Conservation (phyloP, 2,888 invertebrate species). For the Allophyes oxyacanthae region DNA sequence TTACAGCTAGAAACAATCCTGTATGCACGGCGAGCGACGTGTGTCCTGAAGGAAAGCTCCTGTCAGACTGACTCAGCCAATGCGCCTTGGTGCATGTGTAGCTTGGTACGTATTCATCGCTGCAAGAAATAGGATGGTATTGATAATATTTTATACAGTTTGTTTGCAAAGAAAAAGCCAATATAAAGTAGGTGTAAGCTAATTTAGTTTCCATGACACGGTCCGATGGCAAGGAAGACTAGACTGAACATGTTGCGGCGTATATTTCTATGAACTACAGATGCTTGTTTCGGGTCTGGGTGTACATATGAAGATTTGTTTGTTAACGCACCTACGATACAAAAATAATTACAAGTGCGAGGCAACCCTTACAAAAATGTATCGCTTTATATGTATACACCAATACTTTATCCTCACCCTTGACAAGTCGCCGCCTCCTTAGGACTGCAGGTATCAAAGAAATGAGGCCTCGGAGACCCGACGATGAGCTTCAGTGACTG, state of each 20-base stretch:
- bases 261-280: too few species aligned
- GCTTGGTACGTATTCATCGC: constrained; percentile 86
- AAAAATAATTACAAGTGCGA: too few species aligned
- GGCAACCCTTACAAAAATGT: too few species aligned
- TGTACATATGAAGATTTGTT: too few species aligned
- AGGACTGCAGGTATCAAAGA: constrained; percentile 93
- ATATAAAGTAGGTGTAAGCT: too few species aligned
- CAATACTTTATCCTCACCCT: constrained; percentile 62
- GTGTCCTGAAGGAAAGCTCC: constrained; percentile 94
- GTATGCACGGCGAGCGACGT: constrained; percentile 92
- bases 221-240: too few species aligned
- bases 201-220: too few species aligned
- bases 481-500: constrained; percentile 90
- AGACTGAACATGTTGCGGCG: too few species aligned
- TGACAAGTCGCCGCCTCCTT: constrained; percentile 90
- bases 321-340: too few species aligned
- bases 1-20: constrained; percentile 90
- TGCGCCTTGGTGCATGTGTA: constrained; percentile 91
- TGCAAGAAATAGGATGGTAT: constrained; percentile 48
- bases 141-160: background rate
- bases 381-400: too few species aligned
- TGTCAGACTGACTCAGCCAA: constrained; percentile 89
- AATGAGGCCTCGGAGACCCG: constrained; percentile 93
- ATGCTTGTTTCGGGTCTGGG: too few species aligned
- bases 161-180: too few species aligned